A percentile compares a stretch with the other conserved stretches of the same genome.
These are phyloP conservation scores for Rhabdophis nuchalis DNA, from an alignment of 2,797 vertebrate species.

Conservation along the genomic window DNA sequence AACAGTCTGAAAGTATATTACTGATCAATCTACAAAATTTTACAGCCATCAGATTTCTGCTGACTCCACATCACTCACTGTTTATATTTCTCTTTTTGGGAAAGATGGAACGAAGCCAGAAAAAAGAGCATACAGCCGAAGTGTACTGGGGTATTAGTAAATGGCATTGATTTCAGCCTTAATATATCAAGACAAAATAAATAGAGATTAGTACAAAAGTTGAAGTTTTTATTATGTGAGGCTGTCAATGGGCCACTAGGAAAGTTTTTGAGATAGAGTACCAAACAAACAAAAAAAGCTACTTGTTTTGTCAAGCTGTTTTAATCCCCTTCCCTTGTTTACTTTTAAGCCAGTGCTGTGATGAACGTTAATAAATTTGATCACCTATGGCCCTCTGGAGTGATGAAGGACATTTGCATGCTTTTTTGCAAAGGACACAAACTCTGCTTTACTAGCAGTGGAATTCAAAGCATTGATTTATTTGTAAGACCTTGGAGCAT, in stretches of 20 bases:
- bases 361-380: conserved; percentile 51
- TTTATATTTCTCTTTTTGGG: conserved; percentile 43
- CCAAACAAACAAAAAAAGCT: conserved; percentile 18
- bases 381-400: conserved; percentile 51
- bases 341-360: conserved; percentile 36
- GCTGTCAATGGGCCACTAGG: conserved; percentile 35
- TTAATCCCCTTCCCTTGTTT: conserved; percentile 33
- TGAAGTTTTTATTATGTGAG: conserved; percentile 50
- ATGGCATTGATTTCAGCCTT: conserved; percentile 58
- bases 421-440: conserved; percentile 39
- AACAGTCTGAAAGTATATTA: conserved; percentile 28
- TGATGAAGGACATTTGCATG: conserved; percentile 42
- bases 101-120: conserved; percentile 51
- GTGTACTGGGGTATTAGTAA: conserved; percentile 57
- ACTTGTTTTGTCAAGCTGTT: conserved; percentile 38
- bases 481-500: conserved; percentile 47
- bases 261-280: conserved; percentile 30
- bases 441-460: conserved; percentile 38
- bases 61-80: conserved; percentile 55
- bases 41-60: conserved; percentile 35
- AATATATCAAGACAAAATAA: conserved; percentile 59
- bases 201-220: conserved; percentile 59
- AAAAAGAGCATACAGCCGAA: conserved; percentile 44
- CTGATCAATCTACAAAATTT: conserved; percentile 39
- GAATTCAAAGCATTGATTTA: conserved; percentile 43